phyloP scores from a whole-genome alignment of 2,113 vertebrate genomes.

The Ariopsis seemanni region DNA sequence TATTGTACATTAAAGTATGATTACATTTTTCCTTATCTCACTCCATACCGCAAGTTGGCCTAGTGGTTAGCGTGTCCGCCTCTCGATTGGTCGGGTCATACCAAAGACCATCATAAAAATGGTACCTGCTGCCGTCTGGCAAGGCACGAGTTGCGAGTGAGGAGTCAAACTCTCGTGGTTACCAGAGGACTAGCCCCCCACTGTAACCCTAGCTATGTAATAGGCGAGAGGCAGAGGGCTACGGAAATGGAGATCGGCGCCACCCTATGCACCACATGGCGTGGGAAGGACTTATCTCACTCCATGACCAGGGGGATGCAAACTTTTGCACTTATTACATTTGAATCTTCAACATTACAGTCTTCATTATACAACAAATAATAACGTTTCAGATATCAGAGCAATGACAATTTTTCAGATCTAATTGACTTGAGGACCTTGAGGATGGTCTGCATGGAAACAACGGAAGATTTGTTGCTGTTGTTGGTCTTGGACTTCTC shows the following conservation, averaged over 20 bases:
- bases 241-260: too few relatives aligned
- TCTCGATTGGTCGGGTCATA: too few relatives aligned
- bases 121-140: too few relatives aligned
- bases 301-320: background rate
- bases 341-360: background rate
- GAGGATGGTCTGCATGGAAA: constrained; percentile 63
- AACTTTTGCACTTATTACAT: background rate
- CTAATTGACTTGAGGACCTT: constrained; percentile 57
- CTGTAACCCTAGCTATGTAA: too few relatives aligned
- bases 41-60: background rate
- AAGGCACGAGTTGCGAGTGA: too few relatives aligned
- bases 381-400: background rate
- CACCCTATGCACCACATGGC: too few relatives aligned
- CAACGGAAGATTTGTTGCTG: background rate
- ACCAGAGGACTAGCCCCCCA: too few relatives aligned
- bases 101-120: too few relatives aligned
- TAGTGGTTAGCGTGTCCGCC: too few relatives aligned
- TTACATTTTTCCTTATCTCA: background rate
- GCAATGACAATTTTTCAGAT: background rate
- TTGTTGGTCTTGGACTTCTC: background rate
- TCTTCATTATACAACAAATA: background rate
- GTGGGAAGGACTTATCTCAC: background rate
- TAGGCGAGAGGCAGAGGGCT: too few relatives aligned
- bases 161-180: too few relatives aligned
- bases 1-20: background rate